phyloP scores from a whole-genome alignment of 35 echinoderm and acorn worm genomes.

The Ptychodera flava region DNA sequence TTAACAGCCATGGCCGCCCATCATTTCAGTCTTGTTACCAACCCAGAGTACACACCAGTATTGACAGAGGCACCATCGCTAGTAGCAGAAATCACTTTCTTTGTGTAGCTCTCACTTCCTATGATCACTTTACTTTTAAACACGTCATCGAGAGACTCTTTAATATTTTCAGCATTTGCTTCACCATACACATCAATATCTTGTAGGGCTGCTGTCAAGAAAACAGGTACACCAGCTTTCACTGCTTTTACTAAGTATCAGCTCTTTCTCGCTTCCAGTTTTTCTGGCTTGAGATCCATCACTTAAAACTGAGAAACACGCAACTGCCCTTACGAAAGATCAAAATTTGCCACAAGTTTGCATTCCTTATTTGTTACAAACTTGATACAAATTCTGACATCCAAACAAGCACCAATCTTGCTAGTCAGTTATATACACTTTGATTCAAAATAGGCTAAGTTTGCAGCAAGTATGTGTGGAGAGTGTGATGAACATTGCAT shows the following conservation, averaged over 20 bases:
- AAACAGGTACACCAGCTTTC: constrained; percentile 23
- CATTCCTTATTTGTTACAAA: too few species aligned
- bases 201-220: constrained; percentile 37
- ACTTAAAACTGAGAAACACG: constrained; percentile 18
- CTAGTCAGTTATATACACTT: too few species aligned
- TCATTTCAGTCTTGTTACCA: constrained; percentile 37
- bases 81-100: constrained; percentile 41
- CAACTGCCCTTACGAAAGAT: too few species aligned
- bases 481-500: too few species aligned
- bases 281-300: constrained; percentile 37
- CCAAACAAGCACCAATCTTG: too few species aligned
- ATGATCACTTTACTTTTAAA: constrained; percentile 14
- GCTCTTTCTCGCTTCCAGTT: constrained; percentile 28
- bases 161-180: constrained; percentile 45
- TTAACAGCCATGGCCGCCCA: constrained; percentile 49
- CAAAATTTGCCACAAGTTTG: too few species aligned
- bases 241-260: constrained; percentile 24
- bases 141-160: constrained; percentile 30
- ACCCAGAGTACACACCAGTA: constrained; percentile 39
- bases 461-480: too few species aligned
- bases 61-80: constrained; percentile 55
- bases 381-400: too few species aligned
- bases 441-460: too few species aligned
- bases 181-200: constrained; percentile 60
- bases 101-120: constrained; percentile 33